Evolutionary conservation across 2,113 vertebrate genomes (phyloP), one percentile per base, ranked within the genome.

Genomic region (Chitala chitala): DNA sequence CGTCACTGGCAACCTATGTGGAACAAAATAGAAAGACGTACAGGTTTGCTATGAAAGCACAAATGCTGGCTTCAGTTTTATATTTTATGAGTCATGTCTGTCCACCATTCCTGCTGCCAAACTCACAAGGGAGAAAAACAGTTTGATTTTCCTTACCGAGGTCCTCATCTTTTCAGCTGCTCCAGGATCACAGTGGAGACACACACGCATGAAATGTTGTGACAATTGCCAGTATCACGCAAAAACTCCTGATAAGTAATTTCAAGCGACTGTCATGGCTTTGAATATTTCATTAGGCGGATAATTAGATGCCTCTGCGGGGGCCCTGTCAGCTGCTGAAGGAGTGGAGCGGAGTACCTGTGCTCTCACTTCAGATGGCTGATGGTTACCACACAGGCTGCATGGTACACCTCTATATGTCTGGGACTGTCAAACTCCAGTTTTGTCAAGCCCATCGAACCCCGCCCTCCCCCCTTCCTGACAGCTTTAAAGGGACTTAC

Each of bases 221-320:
- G 69, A 71, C 69, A 54, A 54, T 33, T 53, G 48, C 48, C 20
- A 33, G 48, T 9, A 33, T 70, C 6, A 31, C 8, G 48, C 48
- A 13, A 31, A 51, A 68, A 51, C 24, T 68, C 64, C 5, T 20
- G 42, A 10, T 31, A 31, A 33, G 46, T 51, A 50, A 70, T 70
- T 70, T 31, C 46, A 36, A 24, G 68, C 24, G 51, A 13, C 33
- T 44, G 70, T 44, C 44, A 54, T 29, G 13, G 53, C 36, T 26
- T 42, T 72, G 54, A 72, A 72, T 72, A 58, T 72, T 72, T 40
- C 33, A 56, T 56, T 26, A 56, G 69, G 69, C 53, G 9, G 22
- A 56, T 72, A 72, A 72, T 72, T 56, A 58, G 54, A 24, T 36
- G 33, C n/a, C 51, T 55, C 50, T 1, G 51, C n/a, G 17, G 51